A percentile compares a stretch with the other conserved stretches of the same genome.
These are phyloP conservation scores for Chlorodrepanis virens DNA, from an alignment of 2,113 vertebrate genomes.

Conservation along the genomic window DNA sequence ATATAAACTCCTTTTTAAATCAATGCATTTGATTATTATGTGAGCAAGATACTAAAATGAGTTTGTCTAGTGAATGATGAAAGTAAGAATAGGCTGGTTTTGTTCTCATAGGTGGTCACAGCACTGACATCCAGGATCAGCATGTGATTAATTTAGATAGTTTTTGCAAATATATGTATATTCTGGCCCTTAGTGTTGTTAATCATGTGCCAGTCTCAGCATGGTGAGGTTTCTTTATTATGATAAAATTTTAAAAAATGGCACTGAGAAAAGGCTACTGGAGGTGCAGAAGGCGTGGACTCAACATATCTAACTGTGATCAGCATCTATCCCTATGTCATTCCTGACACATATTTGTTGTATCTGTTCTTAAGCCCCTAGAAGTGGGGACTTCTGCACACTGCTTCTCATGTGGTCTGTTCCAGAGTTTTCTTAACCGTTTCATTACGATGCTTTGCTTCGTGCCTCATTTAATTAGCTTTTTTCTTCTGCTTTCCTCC, in stretches of 20 bases:
- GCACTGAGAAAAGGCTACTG: background rate
- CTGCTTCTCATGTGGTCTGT: background rate
- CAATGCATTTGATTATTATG: background rate
- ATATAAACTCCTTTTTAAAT: background rate
- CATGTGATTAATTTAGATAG: background rate
- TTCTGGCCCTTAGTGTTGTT: background rate
- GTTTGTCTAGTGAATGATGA: background rate
- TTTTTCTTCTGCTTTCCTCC: background rate
- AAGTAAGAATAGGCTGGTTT: slow-evolving; percentile 8
- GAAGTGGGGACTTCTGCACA: background rate
- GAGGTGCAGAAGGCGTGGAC: background rate
- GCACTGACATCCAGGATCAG: background rate
- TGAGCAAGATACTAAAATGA: background rate
- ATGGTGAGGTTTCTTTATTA: background rate
- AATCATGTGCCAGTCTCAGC: background rate
- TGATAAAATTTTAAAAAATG: background rate
- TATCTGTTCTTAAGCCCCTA: background rate
- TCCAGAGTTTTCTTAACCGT: background rate
- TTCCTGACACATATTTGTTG: background rate
- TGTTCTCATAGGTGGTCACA: background rate
- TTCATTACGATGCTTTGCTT: background rate
- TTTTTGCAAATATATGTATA: background rate
- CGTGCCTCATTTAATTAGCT: background rate
- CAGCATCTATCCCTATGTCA: background rate
- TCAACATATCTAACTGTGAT: background rate